A percentile compares a stretch with the other conserved stretches of the same genome.
These are phyloP conservation scores for Pemphigus obesinymphae DNA, from an alignment of 1,140 invertebrate species.

Conservation along the genomic window DNA sequence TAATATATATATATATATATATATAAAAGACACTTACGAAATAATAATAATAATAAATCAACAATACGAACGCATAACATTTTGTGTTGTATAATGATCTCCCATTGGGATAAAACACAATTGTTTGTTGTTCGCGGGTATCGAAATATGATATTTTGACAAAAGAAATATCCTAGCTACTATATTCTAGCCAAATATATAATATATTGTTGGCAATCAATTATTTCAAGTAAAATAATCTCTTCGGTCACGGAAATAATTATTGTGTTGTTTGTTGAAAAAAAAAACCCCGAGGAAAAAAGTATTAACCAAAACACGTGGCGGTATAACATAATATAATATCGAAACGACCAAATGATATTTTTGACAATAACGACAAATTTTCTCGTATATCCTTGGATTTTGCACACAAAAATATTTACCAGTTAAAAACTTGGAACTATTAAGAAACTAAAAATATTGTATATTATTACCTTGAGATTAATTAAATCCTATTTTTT, in stretches of 20 bases:
- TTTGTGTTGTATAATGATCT: not conserved
- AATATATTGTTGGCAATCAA: not conserved
- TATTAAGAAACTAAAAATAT: not conserved
- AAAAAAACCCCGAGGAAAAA: not conserved
- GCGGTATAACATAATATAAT: too few species aligned
- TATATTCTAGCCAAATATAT: not conserved
- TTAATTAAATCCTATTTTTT: not conserved
- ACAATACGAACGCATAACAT: not conserved
- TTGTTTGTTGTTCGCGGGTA: not conserved
- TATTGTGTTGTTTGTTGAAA: not conserved
- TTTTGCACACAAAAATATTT: not conserved
- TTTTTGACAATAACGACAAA: not conserved
- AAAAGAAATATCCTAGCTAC: not conserved
- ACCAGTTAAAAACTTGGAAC: not conserved
- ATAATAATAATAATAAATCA: not conserved
- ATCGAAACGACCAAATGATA: not conserved
- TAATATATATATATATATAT: too few species aligned
- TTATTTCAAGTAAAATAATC: not conserved
- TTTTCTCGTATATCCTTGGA: not conserved
- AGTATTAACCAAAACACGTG: not conserved
- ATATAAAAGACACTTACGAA: not conserved
- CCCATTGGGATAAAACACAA: conserved; percentile 1
- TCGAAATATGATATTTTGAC: not conserved
- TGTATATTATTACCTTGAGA: too few species aligned
- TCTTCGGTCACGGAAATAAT: not conserved